Base-by-base conservation (phyloP, 1,140 invertebrate species). In the Thaumatotibia leucotreta region DNA sequence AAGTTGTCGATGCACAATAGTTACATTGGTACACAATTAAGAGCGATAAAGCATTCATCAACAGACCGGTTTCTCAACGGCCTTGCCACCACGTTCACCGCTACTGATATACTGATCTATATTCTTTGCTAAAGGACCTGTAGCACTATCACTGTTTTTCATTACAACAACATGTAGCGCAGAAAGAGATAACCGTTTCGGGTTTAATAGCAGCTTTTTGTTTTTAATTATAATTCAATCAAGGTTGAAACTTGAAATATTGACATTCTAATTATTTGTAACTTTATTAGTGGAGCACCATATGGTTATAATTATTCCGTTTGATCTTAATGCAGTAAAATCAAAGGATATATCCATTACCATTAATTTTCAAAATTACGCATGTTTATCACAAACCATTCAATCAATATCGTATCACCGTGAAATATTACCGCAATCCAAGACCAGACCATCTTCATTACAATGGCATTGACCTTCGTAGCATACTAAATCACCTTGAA, bases 391-490 rank as follows among this genome's bases (percentile, higher is more conserved):
- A 45, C 14, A 45, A 45, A 20, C 39, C 14, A 9, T 20, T 45
- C 17, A 0, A 45, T 20, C 24, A 58, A 58, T 58, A 58, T 58
- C 52, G 0, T 58, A 31, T 58, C 52, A 8, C 52, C 20, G 17
- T 58, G 20, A 58, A 27, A 29, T 31, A 58, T 58, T 58, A 58
- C 22, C 17, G 10, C 50, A 22, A 54, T 58, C 52, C 14, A 58
- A 58, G 24, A 58, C 23, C 4, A 31, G 9, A 27, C 27, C 66
- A 58, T 58, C 50, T 64, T 64, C 70, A 58, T 69, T 62, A 72
- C 61, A 10, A 66, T 85, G 85, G 70, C 81, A 86, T 80, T 88
- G 83, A 84, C 83, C 84, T 86, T 86, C 83, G 74, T 50, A 24
- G 67, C 31, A 39, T 66, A 80, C 73, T 78, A 79, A 75, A 86